Evolutionary conservation across 1,140 invertebrate genomes (phyloP).

Genomic region (Diploscapter pachys): DNA sequence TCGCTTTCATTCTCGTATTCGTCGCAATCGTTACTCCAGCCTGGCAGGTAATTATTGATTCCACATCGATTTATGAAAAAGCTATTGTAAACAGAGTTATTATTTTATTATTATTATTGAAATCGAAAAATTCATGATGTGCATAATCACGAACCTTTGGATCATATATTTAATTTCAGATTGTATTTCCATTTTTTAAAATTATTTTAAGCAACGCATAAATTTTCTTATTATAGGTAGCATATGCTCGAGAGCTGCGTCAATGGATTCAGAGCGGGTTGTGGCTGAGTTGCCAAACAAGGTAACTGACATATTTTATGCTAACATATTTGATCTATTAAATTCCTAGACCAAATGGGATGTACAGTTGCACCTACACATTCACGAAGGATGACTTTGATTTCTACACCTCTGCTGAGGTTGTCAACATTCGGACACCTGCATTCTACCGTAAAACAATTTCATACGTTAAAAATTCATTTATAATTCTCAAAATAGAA

Average conservation of each 20-base stretch:
- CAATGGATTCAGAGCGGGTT: conserved; percentile 42
- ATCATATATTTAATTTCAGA: too few relatives aligned
- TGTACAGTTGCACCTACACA: conserved; percentile 41
- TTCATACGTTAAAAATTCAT: neutral
- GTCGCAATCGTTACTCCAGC: conserved; percentile 34
- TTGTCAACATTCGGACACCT: conserved; percentile 37
- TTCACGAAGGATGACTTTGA: conserved; percentile 37
- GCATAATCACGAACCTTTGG: too few relatives aligned
- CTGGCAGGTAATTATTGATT: conserved; percentile 31
- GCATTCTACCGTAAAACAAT: conserved; percentile 37
- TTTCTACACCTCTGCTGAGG: conserved; percentile 35
- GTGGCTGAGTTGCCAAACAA: conserved; percentile 39
- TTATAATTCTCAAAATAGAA: neutral
- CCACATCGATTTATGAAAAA: too few relatives aligned
- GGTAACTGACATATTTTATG: conserved; percentile 17
- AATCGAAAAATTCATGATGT: too few relatives aligned
- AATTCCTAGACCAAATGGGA: conserved; percentile 35
- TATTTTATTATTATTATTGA: too few relatives aligned
- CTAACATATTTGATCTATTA: neutral
- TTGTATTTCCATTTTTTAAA: neutral
- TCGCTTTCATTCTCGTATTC: conserved; percentile 34
- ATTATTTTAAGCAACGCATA: neutral
- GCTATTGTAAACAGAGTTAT: too few relatives aligned
- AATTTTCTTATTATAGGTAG: conserved; percentile 16
- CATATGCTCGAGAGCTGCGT: conserved; percentile 33